Evolutionary conservation across 2,888 invertebrate species (phyloP).

Genomic region (Eupithecia tripunctaria): DNA sequence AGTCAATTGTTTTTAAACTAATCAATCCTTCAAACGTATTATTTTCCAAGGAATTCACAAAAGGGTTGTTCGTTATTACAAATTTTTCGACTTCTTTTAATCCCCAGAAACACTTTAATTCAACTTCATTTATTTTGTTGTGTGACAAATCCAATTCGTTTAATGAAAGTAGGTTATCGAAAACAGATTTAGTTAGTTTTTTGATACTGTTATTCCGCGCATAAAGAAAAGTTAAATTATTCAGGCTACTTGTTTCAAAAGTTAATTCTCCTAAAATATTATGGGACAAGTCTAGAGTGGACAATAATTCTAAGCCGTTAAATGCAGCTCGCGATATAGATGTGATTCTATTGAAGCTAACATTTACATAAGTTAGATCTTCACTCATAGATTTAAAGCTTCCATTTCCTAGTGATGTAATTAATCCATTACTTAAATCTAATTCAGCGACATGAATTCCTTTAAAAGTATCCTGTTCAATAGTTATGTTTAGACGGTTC

Average conservation of each 20-base stretch:
- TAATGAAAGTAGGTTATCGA: slow-evolving; percentile 30
- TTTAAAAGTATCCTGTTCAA: slow-evolving; percentile 34
- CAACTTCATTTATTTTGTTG: slow-evolving; percentile 35
- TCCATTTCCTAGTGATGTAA: slow-evolving; percentile 30
- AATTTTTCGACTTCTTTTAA: slow-evolving; percentile 26
- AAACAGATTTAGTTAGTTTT: slow-evolving; percentile 24
- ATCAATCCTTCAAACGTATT: slow-evolving; percentile 31
- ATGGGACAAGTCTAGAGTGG: slow-evolving; percentile 36
- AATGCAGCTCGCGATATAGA: slow-evolving; percentile 35
- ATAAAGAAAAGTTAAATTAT: slow-evolving; percentile 28
- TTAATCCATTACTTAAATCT: slow-evolving; percentile 32
- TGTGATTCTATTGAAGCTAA: slow-evolving; percentile 33
- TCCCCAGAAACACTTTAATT: slow-evolving; percentile 27
- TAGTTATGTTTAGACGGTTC: slow-evolving; percentile 26
- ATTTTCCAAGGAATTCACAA: slow-evolving; percentile 33
- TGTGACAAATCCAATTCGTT: slow-evolving; percentile 36
- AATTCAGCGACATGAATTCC: slow-evolving; percentile 33
- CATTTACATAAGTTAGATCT: slow-evolving; percentile 32
- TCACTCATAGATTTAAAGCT: slow-evolving; percentile 33
- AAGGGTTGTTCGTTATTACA: slow-evolving; percentile 23
- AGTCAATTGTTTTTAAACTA: slow-evolving; percentile 33
- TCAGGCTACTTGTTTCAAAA: slow-evolving; percentile 32
- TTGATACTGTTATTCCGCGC: slow-evolving; percentile 33
- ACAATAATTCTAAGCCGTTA: slow-evolving; percentile 25
- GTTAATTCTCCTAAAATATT: slow-evolving; percentile 32